Conservation (phyloP, 2,888 invertebrate species). For the Microplitis deprimator region DNA sequence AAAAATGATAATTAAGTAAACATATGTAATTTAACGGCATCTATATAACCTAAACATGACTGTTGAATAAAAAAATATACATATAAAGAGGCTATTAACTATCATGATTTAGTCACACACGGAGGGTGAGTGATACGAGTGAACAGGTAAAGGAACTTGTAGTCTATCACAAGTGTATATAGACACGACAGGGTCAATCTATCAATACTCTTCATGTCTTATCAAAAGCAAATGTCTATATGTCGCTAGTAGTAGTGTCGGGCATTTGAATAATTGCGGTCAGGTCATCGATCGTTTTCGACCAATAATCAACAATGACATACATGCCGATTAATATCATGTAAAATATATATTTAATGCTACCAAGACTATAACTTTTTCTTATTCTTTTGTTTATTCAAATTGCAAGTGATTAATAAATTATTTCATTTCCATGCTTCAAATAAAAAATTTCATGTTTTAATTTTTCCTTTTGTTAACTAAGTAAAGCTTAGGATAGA, state of each 20-base stretch:
- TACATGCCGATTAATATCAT: not conserved
- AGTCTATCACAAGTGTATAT: not conserved
- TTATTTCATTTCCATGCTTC: no score
- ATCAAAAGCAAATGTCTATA: constrained; percentile 1
- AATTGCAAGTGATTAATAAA: no score
- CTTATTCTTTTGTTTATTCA: no score
- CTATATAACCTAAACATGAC: constrained; percentile 12
- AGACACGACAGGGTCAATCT: not conserved
- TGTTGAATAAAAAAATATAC: not conserved
- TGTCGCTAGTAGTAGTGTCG: not conserved
- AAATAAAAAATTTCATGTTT: no score
- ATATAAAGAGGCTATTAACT: not conserved
- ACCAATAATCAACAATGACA: not conserved
- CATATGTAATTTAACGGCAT: not conserved
- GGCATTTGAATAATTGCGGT: not conserved
- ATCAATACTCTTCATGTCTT: not conserved
- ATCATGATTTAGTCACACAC: not conserved
- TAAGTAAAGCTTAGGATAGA: no score
- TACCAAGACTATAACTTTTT: not conserved
- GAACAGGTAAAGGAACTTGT: not conserved
- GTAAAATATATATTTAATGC: no score
- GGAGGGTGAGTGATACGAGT: not conserved
- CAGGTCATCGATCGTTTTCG: not conserved
- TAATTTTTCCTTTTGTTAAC: no score
- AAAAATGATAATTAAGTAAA: constrained; percentile 30